A percentile compares a stretch with the other conserved stretches of the same genome.
These are phyloP conservation scores for Ennomos quercinarius DNA, from an alignment of 2,888 invertebrate species.

Conservation along the genomic window DNA sequence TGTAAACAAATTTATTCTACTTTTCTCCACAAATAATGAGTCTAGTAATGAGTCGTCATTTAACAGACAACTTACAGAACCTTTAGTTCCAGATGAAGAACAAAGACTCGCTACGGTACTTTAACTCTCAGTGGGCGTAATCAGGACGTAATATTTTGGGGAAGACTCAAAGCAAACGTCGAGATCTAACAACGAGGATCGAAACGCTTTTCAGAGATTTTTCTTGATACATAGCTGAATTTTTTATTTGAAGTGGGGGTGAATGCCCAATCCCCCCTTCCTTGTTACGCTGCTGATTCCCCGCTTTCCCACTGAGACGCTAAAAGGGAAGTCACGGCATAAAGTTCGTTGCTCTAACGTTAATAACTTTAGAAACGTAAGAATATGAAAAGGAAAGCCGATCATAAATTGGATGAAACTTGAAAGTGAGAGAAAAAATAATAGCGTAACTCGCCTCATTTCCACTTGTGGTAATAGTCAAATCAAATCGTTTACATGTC, in stretches of 20 bases:
- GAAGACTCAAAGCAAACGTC: background rate
- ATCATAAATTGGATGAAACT: constrained; percentile 31
- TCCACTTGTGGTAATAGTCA: constrained; percentile 38
- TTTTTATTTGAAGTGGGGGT: background rate
- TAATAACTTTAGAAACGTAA: constrained; percentile 44
- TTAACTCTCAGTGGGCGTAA: constrained; percentile 45
- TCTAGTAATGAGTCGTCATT: constrained; percentile 59
- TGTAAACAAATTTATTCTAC: constrained; percentile 67
- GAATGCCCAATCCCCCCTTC: constrained; percentile 1
- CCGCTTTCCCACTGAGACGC: constrained; percentile 73
- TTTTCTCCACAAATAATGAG: constrained; percentile 46
- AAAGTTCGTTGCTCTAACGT: constrained; percentile 67
- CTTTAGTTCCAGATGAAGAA: constrained; percentile 59
- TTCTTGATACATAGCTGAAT: no score
- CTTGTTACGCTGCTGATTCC: constrained; percentile 43
- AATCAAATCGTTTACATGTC: background rate
- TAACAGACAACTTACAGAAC: constrained; percentile 35
- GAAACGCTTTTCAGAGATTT: no score
- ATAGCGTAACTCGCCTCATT: constrained; percentile 53
- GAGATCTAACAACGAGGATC: no score
- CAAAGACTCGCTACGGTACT: constrained; percentile 75
- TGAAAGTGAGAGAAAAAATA: constrained; percentile 43
- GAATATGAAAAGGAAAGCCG: constrained; percentile 69
- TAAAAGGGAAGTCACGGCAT: constrained; percentile 82
- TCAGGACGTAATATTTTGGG: background rate